These are phyloP conservation scores for Orius insidiosus DNA, from an alignment of 1,140 invertebrate species.

Conservation along the genomic window DNA sequence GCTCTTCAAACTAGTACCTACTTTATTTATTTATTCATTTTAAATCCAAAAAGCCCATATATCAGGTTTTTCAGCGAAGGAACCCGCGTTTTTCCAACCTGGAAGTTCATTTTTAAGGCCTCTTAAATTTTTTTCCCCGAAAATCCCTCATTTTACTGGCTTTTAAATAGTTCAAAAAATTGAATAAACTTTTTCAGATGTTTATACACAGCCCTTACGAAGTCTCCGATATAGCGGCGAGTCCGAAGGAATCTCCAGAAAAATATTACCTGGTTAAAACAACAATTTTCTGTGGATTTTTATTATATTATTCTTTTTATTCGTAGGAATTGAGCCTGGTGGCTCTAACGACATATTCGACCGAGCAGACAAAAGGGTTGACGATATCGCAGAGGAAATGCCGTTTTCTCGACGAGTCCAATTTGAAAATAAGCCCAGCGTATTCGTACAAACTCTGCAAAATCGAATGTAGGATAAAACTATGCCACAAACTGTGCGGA, in stretches of 20 bases:
- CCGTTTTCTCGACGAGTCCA: constrained; percentile 40
- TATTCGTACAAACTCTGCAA: constrained; percentile 47
- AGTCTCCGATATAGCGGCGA: constrained; percentile 36
- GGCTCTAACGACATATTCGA: constrained; percentile 2
- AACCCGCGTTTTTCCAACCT: not conserved
- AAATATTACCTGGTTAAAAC: constrained; percentile 13
- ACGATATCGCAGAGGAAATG: constrained; percentile 41
- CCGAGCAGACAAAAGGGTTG: constrained; percentile 22
- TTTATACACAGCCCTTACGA: constrained; percentile 37
- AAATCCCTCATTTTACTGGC: too few species aligned
- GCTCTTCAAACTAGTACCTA: too few species aligned
- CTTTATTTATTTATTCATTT: not conserved
- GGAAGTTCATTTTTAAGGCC: not conserved
- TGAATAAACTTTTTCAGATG: constrained; percentile 28
- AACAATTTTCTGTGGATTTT: too few species aligned
- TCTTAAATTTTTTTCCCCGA: not conserved
- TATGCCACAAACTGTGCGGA: constrained; percentile 35
- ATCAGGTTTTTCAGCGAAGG: not conserved
- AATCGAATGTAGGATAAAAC: constrained; percentile 40
- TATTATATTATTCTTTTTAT: too few species aligned
- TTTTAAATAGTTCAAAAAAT: not conserved
- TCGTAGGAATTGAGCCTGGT: constrained; percentile 25
- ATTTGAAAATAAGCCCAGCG: constrained; percentile 38
- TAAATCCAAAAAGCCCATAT: not conserved
- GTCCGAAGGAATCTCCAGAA: constrained; percentile 29